Percentiles rank a stretch among this genome's conserved stretches.
These are phyloP conservation scores for Microchirus variegatus DNA, from an alignment of 2,797 vertebrate genomes.

Conservation along the genomic window DNA sequence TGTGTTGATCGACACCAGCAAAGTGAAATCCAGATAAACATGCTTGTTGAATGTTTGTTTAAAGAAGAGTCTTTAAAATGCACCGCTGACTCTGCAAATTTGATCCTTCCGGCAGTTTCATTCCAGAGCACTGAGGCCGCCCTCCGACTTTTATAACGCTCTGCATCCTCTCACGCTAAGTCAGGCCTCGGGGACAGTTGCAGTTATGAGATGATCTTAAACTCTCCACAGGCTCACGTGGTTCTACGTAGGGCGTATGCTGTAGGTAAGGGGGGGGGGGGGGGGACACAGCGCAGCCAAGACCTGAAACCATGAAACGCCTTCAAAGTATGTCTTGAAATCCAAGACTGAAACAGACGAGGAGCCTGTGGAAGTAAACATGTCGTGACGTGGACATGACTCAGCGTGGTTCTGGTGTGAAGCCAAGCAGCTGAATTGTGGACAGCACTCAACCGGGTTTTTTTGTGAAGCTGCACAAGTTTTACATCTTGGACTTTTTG, in stretches of 20 bases:
- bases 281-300: neutral
- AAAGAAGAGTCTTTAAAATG: neutral
- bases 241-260: neutral
- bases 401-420: neutral
- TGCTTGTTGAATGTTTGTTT: neutral
- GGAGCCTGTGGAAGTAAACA: neutral
- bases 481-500: too few relatives aligned
- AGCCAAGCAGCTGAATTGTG: too few relatives aligned
- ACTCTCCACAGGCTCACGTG: neutral
- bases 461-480: neutral
- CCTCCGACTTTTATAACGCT: conserved; percentile 5
- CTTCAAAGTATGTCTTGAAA: neutral
- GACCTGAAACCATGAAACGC: too few relatives aligned
- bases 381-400: neutral
- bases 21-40: neutral
- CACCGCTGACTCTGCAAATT: neutral
- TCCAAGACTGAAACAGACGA: neutral
- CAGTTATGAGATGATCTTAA: neutral
- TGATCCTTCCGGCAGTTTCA: neutral
- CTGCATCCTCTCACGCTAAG: neutral
- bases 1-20: too few relatives aligned
- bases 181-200: neutral
- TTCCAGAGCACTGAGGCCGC: conserved; percentile 6
- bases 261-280: neutral
- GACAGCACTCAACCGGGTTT: neutral